Evolutionary conservation across 2,888 invertebrate genomes (phyloP).

Genomic region (Drosophila paramelanica): DNA sequence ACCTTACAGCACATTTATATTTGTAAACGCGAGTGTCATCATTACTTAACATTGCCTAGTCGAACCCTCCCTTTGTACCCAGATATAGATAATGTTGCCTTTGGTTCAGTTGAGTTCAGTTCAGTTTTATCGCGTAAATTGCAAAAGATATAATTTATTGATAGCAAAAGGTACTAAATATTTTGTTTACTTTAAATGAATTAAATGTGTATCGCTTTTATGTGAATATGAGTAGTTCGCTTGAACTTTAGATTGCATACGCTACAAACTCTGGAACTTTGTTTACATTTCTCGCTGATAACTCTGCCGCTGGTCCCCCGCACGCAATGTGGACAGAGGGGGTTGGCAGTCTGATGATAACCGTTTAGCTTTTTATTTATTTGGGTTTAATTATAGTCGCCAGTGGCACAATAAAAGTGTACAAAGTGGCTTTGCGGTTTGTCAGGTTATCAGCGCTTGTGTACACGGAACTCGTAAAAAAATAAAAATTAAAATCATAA

Average conservation of each 20-base stretch:
- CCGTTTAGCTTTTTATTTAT: constrained; percentile 19
- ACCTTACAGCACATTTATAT: no score
- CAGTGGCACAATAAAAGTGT: constrained; percentile 14
- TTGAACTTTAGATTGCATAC: constrained; percentile 33
- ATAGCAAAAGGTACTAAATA: constrained; percentile 21
- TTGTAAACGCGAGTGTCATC: not conserved
- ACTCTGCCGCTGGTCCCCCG: constrained; percentile 5
- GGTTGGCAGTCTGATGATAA: constrained; percentile 25
- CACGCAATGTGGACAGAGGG: constrained; percentile 8
- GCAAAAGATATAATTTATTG: constrained; percentile 20
- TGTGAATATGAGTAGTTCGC: not conserved
- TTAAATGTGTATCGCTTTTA: constrained; percentile 15
- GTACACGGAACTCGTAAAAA: constrained; percentile 1
- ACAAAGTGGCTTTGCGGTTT: constrained; percentile 2
- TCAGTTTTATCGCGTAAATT: constrained; percentile 7
- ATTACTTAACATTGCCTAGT: not conserved
- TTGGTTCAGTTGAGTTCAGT: constrained; percentile 2
- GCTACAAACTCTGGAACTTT: constrained; percentile 19
- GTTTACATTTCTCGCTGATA: constrained; percentile 39
- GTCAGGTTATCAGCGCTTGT: constrained; percentile 22
- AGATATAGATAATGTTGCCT: constrained; percentile 8
- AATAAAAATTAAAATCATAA: not conserved
- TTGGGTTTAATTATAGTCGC: constrained; percentile 17
- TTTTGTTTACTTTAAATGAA: constrained; percentile 15
- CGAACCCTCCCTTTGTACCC: constrained; percentile 14